Evolutionary conservation across 1,140 invertebrate genomes (phyloP).

Genomic region (Zaprionus camerounensis): DNA sequence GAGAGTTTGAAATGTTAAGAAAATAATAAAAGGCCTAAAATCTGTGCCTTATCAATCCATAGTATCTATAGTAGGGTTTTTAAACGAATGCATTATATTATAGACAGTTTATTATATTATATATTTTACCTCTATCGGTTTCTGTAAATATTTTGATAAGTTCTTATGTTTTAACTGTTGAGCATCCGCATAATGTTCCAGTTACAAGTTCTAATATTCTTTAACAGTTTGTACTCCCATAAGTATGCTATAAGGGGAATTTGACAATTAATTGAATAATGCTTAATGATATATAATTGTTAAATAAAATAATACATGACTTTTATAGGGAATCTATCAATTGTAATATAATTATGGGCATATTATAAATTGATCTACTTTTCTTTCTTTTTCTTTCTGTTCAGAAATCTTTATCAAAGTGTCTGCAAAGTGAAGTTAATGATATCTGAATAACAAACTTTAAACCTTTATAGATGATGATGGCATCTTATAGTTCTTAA

Average conservation of each 20-base stretch:
- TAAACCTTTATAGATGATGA: neutral
- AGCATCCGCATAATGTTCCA: neutral
- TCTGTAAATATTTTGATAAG: neutral
- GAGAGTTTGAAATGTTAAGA: no score
- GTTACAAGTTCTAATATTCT: neutral
- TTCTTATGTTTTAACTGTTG: neutral
- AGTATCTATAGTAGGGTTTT: neutral
- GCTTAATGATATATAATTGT: neutral
- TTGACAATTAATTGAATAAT: neutral
- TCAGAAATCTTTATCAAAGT: neutral
- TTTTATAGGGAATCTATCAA: neutral
- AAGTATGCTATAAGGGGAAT: constrained; percentile 37
- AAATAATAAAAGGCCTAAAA: no score
- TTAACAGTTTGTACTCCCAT: constrained; percentile 9
- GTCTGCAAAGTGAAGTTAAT: neutral
- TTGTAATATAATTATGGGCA: no score
- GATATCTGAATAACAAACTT: neutral
- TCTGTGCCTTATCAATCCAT: no score
- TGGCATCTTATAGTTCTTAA: neutral
- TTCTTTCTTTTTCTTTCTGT: no score
- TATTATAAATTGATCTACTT: no score
- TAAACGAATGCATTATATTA: neutral
- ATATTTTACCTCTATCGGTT: neutral
- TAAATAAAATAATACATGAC: neutral
- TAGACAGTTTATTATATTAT: neutral